phyloP scores from a whole-genome alignment of 1,140 invertebrate species.

The Drosophila pectinifera region DNA sequence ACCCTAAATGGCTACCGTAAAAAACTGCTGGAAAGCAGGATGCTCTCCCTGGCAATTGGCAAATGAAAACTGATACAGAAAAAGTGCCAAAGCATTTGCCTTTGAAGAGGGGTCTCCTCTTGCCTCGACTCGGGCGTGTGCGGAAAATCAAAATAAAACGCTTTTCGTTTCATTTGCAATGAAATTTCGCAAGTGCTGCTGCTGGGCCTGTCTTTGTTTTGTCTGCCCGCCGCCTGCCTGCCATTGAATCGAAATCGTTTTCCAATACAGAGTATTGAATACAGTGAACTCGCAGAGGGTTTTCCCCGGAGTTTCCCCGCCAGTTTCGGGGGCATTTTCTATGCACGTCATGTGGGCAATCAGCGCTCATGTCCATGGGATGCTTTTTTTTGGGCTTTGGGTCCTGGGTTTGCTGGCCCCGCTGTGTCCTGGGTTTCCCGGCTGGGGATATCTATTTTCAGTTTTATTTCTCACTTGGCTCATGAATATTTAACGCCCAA shows the following conservation, averaged over 20 bases:
- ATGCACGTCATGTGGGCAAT: constrained; percentile 76
- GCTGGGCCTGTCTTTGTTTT: constrained; percentile 55
- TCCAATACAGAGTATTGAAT: constrained; percentile 67
- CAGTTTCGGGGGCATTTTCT: constrained; percentile 45
- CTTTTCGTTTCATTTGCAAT: constrained; percentile 80
- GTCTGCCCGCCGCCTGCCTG: constrained; percentile 21
- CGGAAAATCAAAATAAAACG: constrained; percentile 80
- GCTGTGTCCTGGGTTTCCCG: background rate
- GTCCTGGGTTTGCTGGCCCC: constrained; percentile 1
- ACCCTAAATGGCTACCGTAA: constrained; percentile 58
- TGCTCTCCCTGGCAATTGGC: constrained; percentile 25
- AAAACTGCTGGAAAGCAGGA: constrained; percentile 27
- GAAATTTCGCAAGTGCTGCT: constrained; percentile 68
- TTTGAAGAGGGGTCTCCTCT: constrained; percentile 50
- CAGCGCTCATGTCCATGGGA: constrained; percentile 58
- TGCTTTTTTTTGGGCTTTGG: constrained; percentile 35
- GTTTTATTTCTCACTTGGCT: constrained; percentile 73
- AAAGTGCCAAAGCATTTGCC: constrained; percentile 64
- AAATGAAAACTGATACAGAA: constrained; percentile 55
- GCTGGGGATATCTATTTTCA: constrained; percentile 54
- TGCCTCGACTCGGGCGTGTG: constrained; percentile 52
- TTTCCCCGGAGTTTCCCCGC: constrained; percentile 11
- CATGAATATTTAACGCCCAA: constrained; percentile 77
- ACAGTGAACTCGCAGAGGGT: constrained; percentile 9
- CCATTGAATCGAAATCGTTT: constrained; percentile 61